Conservation (phyloP, 2,113 vertebrate genomes). For the Thermophis baileyi region DNA sequence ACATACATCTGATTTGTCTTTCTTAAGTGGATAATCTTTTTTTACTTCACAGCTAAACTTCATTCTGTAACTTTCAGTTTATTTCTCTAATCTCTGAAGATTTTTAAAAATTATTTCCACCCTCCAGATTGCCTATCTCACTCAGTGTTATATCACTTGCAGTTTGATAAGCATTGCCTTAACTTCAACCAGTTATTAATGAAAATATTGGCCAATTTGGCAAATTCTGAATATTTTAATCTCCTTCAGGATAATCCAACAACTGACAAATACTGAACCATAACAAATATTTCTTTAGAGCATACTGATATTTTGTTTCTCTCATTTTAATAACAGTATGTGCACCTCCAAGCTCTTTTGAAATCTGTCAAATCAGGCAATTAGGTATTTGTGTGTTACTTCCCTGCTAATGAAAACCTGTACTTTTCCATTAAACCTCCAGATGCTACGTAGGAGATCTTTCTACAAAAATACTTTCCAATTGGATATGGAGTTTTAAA, state of each 20-base stretch:
- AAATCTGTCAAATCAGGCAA: background rate
- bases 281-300: slow-evolving; percentile 11
- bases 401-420: background rate
- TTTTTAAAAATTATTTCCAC: background rate
- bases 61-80: background rate
- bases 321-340: background rate
- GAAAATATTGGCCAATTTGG: background rate
- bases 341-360: background rate
- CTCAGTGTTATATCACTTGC: background rate
- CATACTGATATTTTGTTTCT: background rate
- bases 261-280: slow-evolving; percentile 7
- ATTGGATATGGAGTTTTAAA: background rate
- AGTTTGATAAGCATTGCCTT: background rate
- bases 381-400: background rate
- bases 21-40: background rate
- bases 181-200: background rate
- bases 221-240: background rate
- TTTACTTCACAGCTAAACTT: background rate
- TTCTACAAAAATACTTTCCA: background rate
- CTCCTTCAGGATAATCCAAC: background rate
- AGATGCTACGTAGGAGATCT: background rate
- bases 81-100: background rate
- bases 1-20: background rate
- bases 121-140: background rate
- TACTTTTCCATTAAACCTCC: background rate